Percentiles rank a stretch among this genome's conserved stretches.
These are phyloP conservation scores for Celastrina argiolus DNA, from an alignment of 2,888 invertebrate genomes.

Conservation along the genomic window DNA sequence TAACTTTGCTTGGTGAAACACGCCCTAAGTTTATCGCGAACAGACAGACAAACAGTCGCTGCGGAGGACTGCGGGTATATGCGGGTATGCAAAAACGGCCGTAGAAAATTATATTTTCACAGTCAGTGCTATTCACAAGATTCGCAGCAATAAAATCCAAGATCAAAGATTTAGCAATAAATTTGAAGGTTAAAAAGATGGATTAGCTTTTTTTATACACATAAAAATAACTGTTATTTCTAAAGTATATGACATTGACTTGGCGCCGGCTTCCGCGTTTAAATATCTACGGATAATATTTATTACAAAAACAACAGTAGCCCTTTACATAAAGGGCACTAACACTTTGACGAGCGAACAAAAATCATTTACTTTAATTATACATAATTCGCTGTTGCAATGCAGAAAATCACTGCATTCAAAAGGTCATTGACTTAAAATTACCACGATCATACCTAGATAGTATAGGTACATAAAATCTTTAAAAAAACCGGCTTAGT, in stretches of 20 bases:
- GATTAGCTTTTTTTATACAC: not conserved
- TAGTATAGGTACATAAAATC: not conserved
- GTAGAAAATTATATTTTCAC: not conserved
- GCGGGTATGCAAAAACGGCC: no score
- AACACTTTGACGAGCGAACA: not conserved
- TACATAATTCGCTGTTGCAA: not conserved
- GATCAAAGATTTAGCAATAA: not conserved
- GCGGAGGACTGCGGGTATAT: no score
- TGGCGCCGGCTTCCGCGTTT: slow-evolving; percentile 54
- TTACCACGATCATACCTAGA: not conserved
- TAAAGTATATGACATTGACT: slow-evolving; percentile 65
- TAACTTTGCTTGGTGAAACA: no score
- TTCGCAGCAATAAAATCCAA: not conserved
- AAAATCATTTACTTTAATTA: slow-evolving; percentile 2
- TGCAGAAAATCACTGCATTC: not conserved
- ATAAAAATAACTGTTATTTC: slow-evolving; percentile 46
- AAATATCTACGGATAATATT: slow-evolving; percentile 17
- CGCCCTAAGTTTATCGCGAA: no score
- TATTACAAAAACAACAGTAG: slow-evolving; percentile 1
- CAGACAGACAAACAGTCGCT: no score
- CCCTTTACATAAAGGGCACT: slow-evolving; percentile 15
- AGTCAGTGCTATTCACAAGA: not conserved
- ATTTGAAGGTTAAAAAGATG: not conserved
- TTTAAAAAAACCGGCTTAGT: no score
- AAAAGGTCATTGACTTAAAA: not conserved